Conservation (phyloP, 2,113 vertebrate genomes). For the Chaenogobius annularis region DNA sequence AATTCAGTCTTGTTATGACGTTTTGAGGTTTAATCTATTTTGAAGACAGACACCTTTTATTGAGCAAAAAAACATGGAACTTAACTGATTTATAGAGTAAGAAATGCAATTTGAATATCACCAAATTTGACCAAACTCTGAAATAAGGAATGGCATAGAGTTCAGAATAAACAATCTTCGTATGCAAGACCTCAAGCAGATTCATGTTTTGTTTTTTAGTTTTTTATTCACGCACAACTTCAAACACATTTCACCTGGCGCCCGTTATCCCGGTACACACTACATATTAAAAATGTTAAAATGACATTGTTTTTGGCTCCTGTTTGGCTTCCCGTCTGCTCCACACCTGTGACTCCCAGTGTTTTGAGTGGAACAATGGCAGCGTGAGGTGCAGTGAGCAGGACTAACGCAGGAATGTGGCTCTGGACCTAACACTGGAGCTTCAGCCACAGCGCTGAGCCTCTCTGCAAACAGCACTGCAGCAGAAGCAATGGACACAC, state of each 20-base stretch:
- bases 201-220: no score
- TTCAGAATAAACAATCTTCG: not conserved
- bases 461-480: not conserved
- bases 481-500: not conserved
- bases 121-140: not conserved
- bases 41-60: no score
- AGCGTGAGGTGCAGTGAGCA: constrained; percentile 49
- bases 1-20: not conserved
- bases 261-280: no score
- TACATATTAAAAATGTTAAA: no score
- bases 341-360: not conserved
- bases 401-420: constrained; percentile 60
- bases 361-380: constrained; percentile 36
- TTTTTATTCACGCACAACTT: no score
- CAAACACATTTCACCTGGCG: no score
- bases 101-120: no score
- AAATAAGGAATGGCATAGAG: not conserved
- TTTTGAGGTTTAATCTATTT: not conserved
- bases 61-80: no score
- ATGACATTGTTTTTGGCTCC: not conserved
- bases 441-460: not conserved
- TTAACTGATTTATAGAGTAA: no score
- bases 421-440: constrained; percentile 9
- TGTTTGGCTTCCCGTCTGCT: not conserved
- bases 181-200: no score